phyloP scores from a whole-genome alignment of 2,113 vertebrate species.

The Pungitius pungitius region DNA sequence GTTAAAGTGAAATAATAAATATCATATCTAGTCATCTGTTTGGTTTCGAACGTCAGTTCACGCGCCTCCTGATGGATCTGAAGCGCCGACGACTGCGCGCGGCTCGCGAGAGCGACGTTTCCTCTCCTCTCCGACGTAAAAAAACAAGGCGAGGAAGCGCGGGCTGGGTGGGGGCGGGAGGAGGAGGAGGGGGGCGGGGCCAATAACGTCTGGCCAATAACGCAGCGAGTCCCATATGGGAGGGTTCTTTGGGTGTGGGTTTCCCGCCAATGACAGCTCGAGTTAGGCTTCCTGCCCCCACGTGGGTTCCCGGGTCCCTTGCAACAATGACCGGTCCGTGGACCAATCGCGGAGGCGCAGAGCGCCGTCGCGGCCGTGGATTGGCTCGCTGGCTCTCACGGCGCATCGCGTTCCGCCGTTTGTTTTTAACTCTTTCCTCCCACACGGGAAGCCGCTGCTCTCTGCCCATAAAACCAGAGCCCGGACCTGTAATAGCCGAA shows the following conservation, averaged over 20 bases:
- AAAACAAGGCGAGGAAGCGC: slow-evolving; percentile 71
- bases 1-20: slow-evolving; percentile 65
- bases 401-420: slow-evolving; percentile 66
- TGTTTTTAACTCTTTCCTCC: slow-evolving; percentile 80
- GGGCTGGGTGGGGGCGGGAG: no score
- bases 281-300: slow-evolving; percentile 64
- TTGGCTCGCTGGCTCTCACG: slow-evolving; percentile 76
- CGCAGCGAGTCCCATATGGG: slow-evolving; percentile 10
- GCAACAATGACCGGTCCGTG: slow-evolving; percentile 49
- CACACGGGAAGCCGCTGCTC: slow-evolving; percentile 56
- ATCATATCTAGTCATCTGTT: slow-evolving; percentile 72
- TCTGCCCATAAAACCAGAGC: slow-evolving; percentile 68
- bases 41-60: slow-evolving; percentile 67
- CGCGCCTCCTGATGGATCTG: slow-evolving; percentile 72
- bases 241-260: slow-evolving; percentile 24
- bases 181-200: slow-evolving; percentile 9
- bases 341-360: slow-evolving; percentile 73
- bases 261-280: slow-evolving; percentile 59
- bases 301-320: slow-evolving; percentile 74
- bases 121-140: slow-evolving; percentile 77
- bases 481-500: slow-evolving; percentile 71
- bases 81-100: slow-evolving; percentile 59
- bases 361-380: slow-evolving; percentile 75
- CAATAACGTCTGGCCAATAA: slow-evolving; percentile 67
- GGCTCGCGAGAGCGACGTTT: slow-evolving; percentile 75